Percentiles rank a stretch among this genome's conserved stretches.
These are phyloP conservation scores for Tachuris rubrigastra DNA, from an alignment of 2,113 vertebrate genomes.

Conservation along the genomic window DNA sequence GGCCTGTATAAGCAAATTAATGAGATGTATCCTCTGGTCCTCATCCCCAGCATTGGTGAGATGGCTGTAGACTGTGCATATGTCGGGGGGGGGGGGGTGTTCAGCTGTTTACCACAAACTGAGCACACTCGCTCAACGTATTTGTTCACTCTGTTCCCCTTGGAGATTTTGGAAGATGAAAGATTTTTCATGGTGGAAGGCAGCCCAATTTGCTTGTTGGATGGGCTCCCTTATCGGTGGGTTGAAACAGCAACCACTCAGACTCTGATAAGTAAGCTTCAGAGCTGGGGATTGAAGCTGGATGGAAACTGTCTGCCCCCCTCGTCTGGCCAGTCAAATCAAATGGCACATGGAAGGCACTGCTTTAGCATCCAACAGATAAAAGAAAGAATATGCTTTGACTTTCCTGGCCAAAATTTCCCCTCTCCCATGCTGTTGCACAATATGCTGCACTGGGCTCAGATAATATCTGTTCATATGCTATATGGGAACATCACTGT, in stretches of 20 bases:
- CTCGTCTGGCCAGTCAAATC: constrained; percentile 23
- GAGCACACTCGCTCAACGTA: neutral
- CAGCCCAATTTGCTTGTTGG: constrained; percentile 31
- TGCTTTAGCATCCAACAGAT: constrained; percentile 32
- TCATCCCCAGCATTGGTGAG: rapidly evolving
- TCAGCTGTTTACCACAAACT: neutral
- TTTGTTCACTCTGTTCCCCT: constrained; percentile 21
- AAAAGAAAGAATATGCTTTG: constrained; percentile 56
- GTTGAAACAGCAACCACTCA: neutral
- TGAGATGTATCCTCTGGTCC: neutral
- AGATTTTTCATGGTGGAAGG: neutral
- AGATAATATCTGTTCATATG: neutral
- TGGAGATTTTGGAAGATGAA: constrained; percentile 10
- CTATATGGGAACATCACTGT: neutral
- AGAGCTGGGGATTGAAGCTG: neutral
- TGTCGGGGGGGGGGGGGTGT: neutral
- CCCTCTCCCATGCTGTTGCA: constrained; percentile 51
- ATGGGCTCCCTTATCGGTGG: neutral
- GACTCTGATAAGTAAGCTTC: neutral
- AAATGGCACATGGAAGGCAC: neutral
- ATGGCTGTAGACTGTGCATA: neutral
- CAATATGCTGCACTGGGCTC: constrained; percentile 43
- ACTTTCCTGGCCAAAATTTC: constrained; percentile 54
- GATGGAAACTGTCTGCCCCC: neutral
- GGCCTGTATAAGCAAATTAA: neutral